Evolutionary conservation across 2,888 invertebrate species (phyloP).

Genomic region (Diarsia dahlii): DNA sequence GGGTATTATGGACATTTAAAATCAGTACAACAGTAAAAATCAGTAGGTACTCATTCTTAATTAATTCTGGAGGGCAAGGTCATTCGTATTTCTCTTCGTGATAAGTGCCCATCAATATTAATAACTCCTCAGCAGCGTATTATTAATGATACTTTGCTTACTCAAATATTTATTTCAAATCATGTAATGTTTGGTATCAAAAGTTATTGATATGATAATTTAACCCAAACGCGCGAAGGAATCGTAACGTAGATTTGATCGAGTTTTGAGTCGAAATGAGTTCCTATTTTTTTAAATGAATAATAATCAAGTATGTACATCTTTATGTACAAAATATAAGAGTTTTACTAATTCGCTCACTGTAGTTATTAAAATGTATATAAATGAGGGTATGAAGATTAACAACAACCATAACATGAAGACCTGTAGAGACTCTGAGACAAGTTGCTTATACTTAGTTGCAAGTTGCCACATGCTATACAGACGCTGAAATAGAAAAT

Average conservation of each 20-base stretch:
- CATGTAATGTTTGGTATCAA: slow-evolving; percentile 4
- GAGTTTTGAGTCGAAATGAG: not conserved
- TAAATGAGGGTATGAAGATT: not conserved
- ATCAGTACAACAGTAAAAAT: not conserved
- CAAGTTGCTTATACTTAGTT: not conserved
- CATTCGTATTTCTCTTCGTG: not conserved
- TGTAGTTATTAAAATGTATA: not conserved
- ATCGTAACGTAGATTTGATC: not conserved
- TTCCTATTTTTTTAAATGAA: not conserved
- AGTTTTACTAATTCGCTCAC: too few relatives aligned
- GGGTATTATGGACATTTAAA: not conserved
- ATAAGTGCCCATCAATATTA: slow-evolving; percentile 45
- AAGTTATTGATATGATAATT: slow-evolving; percentile 4
- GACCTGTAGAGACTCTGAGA: not conserved
- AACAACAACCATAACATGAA: slow-evolving; percentile 3
- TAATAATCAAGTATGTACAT: not conserved
- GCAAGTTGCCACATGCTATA: too few relatives aligned
- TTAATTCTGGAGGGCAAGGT: slow-evolving; percentile 5
- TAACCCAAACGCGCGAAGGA: not conserved
- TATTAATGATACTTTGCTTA: slow-evolving; percentile 14
- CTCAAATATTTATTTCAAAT: slow-evolving; percentile 24
- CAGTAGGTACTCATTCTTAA: slow-evolving; percentile 7
- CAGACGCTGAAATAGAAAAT: not conserved
- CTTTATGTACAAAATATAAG: too few relatives aligned
- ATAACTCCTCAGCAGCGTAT: slow-evolving; percentile 14